Evolutionary conservation across 2,113 vertebrate genomes (phyloP), one percentile per base, ranked within the genome.

Genomic region (Heteronetta atricapilla): DNA sequence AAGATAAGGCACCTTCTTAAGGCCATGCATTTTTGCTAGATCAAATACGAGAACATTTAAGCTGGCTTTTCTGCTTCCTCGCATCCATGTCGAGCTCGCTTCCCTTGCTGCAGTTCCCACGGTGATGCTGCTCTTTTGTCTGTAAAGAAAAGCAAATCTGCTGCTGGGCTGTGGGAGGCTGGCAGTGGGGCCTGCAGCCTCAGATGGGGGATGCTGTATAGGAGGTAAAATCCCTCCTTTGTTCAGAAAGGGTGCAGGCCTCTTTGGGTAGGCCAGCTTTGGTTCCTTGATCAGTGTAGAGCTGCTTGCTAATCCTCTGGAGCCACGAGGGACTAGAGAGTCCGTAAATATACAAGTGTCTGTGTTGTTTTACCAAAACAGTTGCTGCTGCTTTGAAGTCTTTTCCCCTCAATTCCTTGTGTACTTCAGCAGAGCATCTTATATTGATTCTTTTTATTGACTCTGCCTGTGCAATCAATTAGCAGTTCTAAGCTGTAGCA

Each of bases 381-480:
- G 44, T 80, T 59, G 81, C 82, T 90, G 93, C 72, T 60, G 72
- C 89, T 95, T 69, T 48, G 46, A 84, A 94, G 80, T 48, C 62
- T 88, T 55, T 92, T 40, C 50, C 42, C 80, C 60, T 95, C n/a
- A 5, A 60, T 93, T 86, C 90, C 62, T 55, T 20, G 76, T 70
- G 56, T 29, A 14, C 90, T 86, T 87, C 42, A 93, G 90, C 82
- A 25, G 90, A 95, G 73, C 93, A 83, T 94, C 92, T 95, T 42
- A 4, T 25, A 96, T 95, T 34, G 95, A 96, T 96, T 29, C 52
- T 25, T 86, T 94, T 82, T 90, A 97, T 97, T 86, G 96, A 97
- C 94, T 77, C 79, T 86, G 86, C 78, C 69, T 26, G 50, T 25
- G 90, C 88, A 67, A 94, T 97, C 97, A 93, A 96, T 97, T 96